phyloP scores from a whole-genome alignment of 2,888 invertebrate genomes.

The Macrosoma leucophasiata region DNA sequence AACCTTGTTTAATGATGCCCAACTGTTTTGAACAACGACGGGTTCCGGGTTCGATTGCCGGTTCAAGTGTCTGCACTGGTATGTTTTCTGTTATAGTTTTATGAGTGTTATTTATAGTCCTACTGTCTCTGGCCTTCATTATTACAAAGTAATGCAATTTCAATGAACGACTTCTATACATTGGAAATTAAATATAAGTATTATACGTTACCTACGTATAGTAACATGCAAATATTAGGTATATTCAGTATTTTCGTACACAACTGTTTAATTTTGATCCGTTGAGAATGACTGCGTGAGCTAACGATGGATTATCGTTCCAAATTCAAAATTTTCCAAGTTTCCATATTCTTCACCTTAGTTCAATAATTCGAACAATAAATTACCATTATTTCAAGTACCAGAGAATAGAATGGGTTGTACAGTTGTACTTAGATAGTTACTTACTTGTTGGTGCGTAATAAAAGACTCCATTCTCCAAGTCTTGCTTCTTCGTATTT shows the following conservation, averaged over 20 bases:
- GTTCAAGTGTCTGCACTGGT: constrained; percentile 26
- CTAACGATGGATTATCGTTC: constrained; percentile 4
- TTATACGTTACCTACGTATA: too few species aligned
- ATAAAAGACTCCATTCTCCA: constrained; percentile 78
- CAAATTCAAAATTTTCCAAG: constrained; percentile 9
- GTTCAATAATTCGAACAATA: too few species aligned
- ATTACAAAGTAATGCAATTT: constrained; percentile 8
- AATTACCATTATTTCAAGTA: too few species aligned
- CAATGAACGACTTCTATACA: too few species aligned
- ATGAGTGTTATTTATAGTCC: constrained; percentile 24
- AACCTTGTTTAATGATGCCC: too few species aligned
- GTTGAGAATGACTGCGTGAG: constrained; percentile 7
- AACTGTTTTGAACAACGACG: constrained; percentile 14
- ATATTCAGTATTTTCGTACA: too few species aligned
- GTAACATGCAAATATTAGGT: too few species aligned
- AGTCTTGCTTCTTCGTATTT: constrained; percentile 78
- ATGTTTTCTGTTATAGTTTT: constrained; percentile 26
- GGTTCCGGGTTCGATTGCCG: constrained; percentile 32
- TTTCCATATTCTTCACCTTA: too few species aligned
- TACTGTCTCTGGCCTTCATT: constrained; percentile 13
- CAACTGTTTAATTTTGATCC: too few species aligned
- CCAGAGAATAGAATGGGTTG: too few species aligned
- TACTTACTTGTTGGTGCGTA: constrained; percentile 66
- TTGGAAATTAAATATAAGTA: too few species aligned
- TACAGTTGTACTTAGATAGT: too few species aligned